Evolutionary conservation across 2,113 vertebrate genomes (phyloP), one percentile per base, ranked within the genome.

Genomic region (Pampusana beccarii): DNA sequence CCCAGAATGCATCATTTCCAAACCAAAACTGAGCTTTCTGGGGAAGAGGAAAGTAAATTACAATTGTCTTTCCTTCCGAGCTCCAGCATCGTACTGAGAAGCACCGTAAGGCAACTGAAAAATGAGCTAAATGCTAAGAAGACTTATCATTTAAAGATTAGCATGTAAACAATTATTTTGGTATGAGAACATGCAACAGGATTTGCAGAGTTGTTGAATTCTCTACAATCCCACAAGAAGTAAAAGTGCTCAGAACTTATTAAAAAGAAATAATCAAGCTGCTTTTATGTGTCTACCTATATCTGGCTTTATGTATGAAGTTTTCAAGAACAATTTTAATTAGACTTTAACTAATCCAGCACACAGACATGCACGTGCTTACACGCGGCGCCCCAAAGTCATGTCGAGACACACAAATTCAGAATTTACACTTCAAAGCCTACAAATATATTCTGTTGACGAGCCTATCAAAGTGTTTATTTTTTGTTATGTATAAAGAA

Each of bases 351-450:
- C n/a, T 74, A 88, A 92, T 74, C 66, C 90, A 90, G 46, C 62
- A 73, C 93, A 73, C 51, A 92, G 70, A 58, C 54, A 54, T 0
- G 4, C 57, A 20, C 0, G 0, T 0, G 0, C 46, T 78, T 74
- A 80, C 48, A 84, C 1, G 0, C 0, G 0, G 70, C 1, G 0
- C 61, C 80, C 81, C 70, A 72, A 85, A 87, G 61, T 94, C 80
- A 61, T 3, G 16, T 40, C 1, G 10, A 88, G 80, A 79, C 38
- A 93, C 50, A 75, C 34, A 60, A 50, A 91, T 65, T 75, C 80
- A 94, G 36, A 40, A 91, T 88, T 91, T 92, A 65, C 46, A 88
- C 65, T 90, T 95, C 91, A 93, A 94, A 96, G 84, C 19, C 75
- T 40, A 73, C 28, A 82, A 89, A 88, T 33, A 46, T 0, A 44